Evolutionary conservation across 2,888 invertebrate genomes (phyloP).

Genomic region (Trichacis sp.): DNA sequence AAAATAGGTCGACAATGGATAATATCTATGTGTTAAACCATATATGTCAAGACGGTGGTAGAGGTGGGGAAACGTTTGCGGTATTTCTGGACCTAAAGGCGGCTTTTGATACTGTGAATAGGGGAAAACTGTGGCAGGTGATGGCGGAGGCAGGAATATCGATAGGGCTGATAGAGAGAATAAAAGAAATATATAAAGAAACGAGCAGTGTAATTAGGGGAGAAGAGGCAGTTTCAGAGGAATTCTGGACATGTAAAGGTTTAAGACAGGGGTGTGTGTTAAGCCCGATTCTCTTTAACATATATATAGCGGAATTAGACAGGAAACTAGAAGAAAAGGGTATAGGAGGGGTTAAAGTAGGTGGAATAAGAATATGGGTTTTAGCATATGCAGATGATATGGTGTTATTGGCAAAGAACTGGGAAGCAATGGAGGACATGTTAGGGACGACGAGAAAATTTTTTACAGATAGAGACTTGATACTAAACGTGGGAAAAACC

Average conservation of each 20-base stretch:
- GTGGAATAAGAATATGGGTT: constrained; percentile 1
- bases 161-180: neutral
- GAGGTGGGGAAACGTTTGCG: no score
- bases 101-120: no score
- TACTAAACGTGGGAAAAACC: no score
- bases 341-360: no score
- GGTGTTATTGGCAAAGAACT: constrained; percentile 4
- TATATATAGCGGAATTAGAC: no score
- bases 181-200: no score
- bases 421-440: constrained; percentile 2
- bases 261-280: no score
- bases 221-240: constrained; percentile 8
- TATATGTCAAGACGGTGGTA: constrained; percentile 7
- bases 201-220: constrained; percentile 7
- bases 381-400: constrained; percentile 10
- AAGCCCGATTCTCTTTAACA: constrained; percentile 39
- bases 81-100: neutral
- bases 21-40: no score
- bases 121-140: no score
- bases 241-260: constrained; percentile 5
- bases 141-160: neutral
- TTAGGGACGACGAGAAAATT: neutral
- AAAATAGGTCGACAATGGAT: constrained; percentile 30
- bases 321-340: constrained; percentile 2
- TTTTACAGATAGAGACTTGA: no score